Evolutionary conservation across 2,888 invertebrate species (phyloP), one percentile per base, ranked within the genome.

Genomic region (Lymantria monacha): DNA sequence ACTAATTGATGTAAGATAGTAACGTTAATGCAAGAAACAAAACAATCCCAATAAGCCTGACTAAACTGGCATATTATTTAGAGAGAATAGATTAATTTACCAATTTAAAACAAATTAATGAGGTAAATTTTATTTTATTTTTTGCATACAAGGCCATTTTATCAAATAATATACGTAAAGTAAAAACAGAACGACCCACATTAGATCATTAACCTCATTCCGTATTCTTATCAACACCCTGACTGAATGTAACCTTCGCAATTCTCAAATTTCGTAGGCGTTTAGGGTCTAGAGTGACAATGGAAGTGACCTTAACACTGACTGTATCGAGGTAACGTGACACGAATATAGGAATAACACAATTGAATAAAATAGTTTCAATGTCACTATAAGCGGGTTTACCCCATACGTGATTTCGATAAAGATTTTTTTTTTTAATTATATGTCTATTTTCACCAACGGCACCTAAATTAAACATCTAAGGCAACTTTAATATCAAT

Each of bases 271-370:
- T 64, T 61, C 63, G 67, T 70, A 62, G 63, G 63, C 62, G 59
- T 63, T 57, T 55, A 42, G 60, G 58, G 59, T 55, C 41, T 53
- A 22, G 61, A 57, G 51, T 57, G 49, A 52, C 11, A 53, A 42
- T 15, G 44, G 44, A 36, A n/a, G 30, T 40, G 47, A 44, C 58
- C 58, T 53, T 55, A 49, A 53, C 55, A 55, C 49, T 53, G 49
- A 42, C 42, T 30, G 42, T 14, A 42, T 51, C 50, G 55, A 57
- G 40, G 49, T 14, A 13, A 49, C 75, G 76, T 74, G 77, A 49
- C 46, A 44, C 53, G 76, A 76, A 78, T 80, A 65, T 63, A 66
- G 65, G 63, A 59, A 48, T 62, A 59, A 69, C 53, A 51, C 48
- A 60, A 63, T 63, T 59, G 54, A 22, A 48, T 12, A 22, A 22